Percentiles rank a stretch among this genome's conserved stretches.
Evolutionary conservation across 2,888 invertebrate species (phyloP).

Genomic region (Digitonthophagus gazella): DNA sequence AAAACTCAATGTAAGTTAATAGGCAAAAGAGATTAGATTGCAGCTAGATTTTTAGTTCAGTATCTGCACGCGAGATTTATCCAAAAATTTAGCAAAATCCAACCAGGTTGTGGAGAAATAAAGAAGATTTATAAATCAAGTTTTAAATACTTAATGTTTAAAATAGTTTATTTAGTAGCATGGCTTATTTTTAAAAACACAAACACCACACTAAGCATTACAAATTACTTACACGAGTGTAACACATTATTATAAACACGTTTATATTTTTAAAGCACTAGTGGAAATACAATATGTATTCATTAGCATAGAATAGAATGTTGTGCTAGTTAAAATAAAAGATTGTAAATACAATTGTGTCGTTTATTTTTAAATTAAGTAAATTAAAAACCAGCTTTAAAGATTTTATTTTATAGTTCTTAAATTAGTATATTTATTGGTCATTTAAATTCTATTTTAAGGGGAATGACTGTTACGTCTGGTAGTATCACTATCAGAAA

Average conservation of each 20-base stretch:
- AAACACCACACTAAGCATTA: not conserved
- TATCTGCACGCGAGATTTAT: conserved; percentile 2
- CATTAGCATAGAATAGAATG: not conserved
- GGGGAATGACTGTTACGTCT: conserved; percentile 98
- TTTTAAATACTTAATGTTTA: too few species aligned
- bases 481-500: conserved; percentile 88
- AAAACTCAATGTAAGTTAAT: conserved; percentile 45
- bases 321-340: not conserved
- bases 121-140: too few species aligned
- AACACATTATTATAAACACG: not conserved
- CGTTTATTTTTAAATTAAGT: not conserved
- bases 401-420: too few species aligned
- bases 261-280: not conserved
- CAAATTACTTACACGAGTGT: not conserved
- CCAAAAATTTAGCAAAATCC: not conserved
- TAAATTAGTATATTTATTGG: too few species aligned
- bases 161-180: not conserved
- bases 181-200: not conserved
- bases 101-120: too few species aligned
- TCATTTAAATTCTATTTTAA: conserved; percentile 54
- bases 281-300: not conserved
- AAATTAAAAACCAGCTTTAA: too few species aligned
- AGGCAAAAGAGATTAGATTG: not conserved
- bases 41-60: conserved; percentile 8
- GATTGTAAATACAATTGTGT: not conserved